These are phyloP conservation scores for Tetragonisca angustula DNA, from an alignment of 2,888 invertebrate species.

Conservation along the genomic window DNA sequence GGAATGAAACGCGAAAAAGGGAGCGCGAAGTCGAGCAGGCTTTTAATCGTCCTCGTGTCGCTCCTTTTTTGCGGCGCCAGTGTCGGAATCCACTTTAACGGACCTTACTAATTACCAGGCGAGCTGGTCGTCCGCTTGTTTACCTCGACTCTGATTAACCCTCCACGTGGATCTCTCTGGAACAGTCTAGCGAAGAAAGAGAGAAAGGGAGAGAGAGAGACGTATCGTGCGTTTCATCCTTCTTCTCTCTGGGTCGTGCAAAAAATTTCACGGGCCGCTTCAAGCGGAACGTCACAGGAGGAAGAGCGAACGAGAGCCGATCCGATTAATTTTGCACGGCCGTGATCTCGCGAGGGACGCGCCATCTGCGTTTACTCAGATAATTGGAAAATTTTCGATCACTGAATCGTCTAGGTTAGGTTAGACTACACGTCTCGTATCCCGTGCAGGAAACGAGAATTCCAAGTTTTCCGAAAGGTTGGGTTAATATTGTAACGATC, in stretches of 20 bases:
- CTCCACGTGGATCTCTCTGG: conserved; percentile 60
- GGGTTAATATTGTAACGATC: no score
- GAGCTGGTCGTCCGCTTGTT: conserved; percentile 73
- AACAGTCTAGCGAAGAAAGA: background rate
- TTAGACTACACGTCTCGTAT: background rate
- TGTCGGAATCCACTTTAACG: conserved; percentile 74
- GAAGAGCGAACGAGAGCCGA: background rate
- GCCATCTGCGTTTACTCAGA: conserved; percentile 36
- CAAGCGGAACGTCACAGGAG: background rate
- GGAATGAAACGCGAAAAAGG: conserved; percentile 28
- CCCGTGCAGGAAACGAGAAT: no score
- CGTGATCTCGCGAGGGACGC: conserved; percentile 9
- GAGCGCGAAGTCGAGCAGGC: conserved; percentile 50
- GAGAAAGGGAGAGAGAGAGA: background rate
- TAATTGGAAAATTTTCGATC: conserved; percentile 38
- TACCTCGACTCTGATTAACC: conserved; percentile 80
- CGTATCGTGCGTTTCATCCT: background rate
- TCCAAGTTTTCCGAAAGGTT: no score
- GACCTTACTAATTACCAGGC: conserved; percentile 77
- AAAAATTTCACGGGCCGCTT: conserved; percentile 39
- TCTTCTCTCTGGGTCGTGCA: background rate
- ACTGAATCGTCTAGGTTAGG: background rate
- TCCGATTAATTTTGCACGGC: conserved; percentile 45
- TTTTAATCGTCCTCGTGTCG: conserved; percentile 69
- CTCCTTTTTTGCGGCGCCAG: conserved; percentile 62